Percentiles rank a stretch among this genome's conserved stretches.
Evolutionary conservation across 2,797 vertebrate species (phyloP).

Genomic region (Hoplostethus atlanticus): DNA sequence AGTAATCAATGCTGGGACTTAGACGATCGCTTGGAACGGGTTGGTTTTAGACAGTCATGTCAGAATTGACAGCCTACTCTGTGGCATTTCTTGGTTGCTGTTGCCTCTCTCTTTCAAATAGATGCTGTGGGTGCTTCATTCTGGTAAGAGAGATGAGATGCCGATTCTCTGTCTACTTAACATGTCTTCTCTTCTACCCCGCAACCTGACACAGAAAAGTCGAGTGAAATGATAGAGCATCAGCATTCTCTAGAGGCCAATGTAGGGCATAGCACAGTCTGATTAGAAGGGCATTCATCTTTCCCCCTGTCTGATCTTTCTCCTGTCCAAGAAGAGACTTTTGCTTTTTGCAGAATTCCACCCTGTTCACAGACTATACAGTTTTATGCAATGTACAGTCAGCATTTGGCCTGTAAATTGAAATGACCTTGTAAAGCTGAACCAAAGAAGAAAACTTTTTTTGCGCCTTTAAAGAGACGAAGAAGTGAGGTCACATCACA

Average conservation of each 20-base stretch:
- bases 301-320: conserved; percentile 38
- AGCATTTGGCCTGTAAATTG: not conserved
- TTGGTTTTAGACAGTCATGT: conserved; percentile 4
- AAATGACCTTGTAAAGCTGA: not conserved
- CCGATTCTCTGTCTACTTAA: conserved; percentile 54
- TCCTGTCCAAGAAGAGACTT: conserved; percentile 5
- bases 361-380: conserved; percentile 21
- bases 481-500: not conserved
- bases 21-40: conserved; percentile 3
- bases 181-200: conserved; percentile 15
- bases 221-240: conserved; percentile 67
- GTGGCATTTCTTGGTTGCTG: conserved; percentile 22
- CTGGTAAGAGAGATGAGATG: conserved; percentile 49
- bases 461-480: not conserved
- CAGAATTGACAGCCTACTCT: conserved; percentile 17
- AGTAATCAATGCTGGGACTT: not conserved
- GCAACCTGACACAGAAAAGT: conserved; percentile 3
- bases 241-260: conserved; percentile 78
- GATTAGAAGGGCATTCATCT: conserved; percentile 43
- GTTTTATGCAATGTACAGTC: conserved; percentile 9
- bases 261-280: conserved; percentile 52
- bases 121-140: conserved; percentile 48
- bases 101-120: conserved; percentile 21
- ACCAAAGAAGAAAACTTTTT: conserved; percentile 25
- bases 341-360: conserved; percentile 7